phyloP scores from a whole-genome alignment of 2,888 invertebrate genomes.

The Polylopha cassiicola region DNA sequence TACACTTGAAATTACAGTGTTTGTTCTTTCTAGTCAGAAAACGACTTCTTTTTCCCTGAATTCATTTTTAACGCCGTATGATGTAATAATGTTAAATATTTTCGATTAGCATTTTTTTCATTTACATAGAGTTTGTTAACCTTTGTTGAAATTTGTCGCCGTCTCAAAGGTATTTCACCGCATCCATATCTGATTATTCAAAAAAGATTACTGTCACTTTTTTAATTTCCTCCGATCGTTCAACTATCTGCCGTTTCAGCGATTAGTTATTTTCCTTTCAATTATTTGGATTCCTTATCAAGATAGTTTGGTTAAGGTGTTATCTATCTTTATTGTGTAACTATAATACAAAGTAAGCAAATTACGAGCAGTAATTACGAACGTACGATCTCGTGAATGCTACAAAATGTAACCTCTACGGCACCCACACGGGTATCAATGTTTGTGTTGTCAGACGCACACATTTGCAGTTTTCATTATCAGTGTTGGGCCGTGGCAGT shows the following conservation, averaged over 20 bases:
- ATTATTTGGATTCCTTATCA: too few species aligned
- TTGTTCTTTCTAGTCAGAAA: too few species aligned
- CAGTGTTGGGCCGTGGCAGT: constrained; percentile 35
- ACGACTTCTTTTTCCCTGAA: too few species aligned
- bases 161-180: constrained; percentile 23
- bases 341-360: neutral
- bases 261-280: too few species aligned
- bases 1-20: too few species aligned
- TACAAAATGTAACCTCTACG: constrained; percentile 41
- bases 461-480: constrained; percentile 54
- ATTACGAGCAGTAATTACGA: constrained; percentile 32
- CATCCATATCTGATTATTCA: constrained; percentile 25
- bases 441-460: constrained; percentile 39
- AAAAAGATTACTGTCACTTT: constrained; percentile 29
- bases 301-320: too few species aligned
- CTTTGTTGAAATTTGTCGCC: constrained; percentile 22
- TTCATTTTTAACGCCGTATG: too few species aligned
- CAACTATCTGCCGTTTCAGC: too few species aligned
- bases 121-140: neutral
- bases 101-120: neutral
- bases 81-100: too few species aligned
- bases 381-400: constrained; percentile 37
- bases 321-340: neutral
- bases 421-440: constrained; percentile 38
- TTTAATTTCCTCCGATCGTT: constrained; percentile 27